These are phyloP conservation scores for Phyto melanocephala DNA, from an alignment of 2,888 invertebrate genomes.

Conservation along the genomic window DNA sequence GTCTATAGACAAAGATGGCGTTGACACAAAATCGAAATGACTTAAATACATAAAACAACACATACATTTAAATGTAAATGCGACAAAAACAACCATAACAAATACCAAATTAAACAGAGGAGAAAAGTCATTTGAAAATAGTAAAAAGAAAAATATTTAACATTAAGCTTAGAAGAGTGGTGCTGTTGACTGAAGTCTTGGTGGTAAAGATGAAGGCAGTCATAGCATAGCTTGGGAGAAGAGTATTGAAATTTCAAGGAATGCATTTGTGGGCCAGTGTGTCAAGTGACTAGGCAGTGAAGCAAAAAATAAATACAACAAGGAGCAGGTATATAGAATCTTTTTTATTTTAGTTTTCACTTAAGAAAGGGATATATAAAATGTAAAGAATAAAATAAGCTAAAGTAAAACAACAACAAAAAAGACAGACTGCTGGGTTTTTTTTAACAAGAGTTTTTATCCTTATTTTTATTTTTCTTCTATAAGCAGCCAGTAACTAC, in stretches of 20 bases:
- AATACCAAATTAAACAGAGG: slow-evolving; percentile 26
- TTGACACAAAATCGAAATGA: slow-evolving; percentile 63
- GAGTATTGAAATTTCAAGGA: slow-evolving; percentile 53
- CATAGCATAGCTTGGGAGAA: slow-evolving; percentile 8
- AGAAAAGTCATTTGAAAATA: slow-evolving; percentile 48
- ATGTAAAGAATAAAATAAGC: background rate
- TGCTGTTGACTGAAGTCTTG: background rate
- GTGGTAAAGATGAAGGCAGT: background rate
- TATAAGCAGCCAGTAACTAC: background rate
- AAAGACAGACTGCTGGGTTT: background rate
- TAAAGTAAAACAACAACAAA: background rate
- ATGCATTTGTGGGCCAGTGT: slow-evolving; percentile 76
- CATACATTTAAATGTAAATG: slow-evolving; percentile 1
- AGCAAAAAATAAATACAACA: slow-evolving; percentile 60
- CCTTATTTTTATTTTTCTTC: background rate
- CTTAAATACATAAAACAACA: slow-evolving; percentile 48
- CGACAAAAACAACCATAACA: background rate
- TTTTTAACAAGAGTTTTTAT: background rate
- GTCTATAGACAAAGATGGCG: slow-evolving; percentile 54
- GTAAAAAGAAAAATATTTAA: slow-evolving; percentile 4
- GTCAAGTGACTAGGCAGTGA: slow-evolving; percentile 70
- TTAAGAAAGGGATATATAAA: background rate
- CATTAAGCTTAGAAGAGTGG: slow-evolving; percentile 37
- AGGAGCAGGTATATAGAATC: slow-evolving; percentile 45
- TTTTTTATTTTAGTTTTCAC: background rate